Evolutionary conservation across 2,888 invertebrate genomes (phyloP), one percentile per base, ranked within the genome.

Genomic region (Tiliacea citrago): DNA sequence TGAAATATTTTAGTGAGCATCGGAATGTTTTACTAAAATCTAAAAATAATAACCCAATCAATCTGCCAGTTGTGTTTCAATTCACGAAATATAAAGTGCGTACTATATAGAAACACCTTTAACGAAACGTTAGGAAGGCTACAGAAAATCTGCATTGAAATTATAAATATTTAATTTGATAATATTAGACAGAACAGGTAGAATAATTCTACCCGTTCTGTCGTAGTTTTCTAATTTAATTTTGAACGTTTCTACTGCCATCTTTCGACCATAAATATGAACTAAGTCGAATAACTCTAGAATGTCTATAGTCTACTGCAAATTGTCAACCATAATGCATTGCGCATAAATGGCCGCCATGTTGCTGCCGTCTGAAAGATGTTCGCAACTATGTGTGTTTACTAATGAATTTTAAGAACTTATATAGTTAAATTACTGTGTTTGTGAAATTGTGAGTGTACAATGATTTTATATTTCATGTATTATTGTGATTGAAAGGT

Each of bases 281-380:
- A 89, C 87, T 82, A 77, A 74, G 29, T 45, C 66, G 85, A 87
- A 87, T 86, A 87, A 81, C 84, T 94, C 94, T 95, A 92, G 88
- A 91, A 89, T 93, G 91, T 96, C 95, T 96, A 94, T 95, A 92
- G 93, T 94, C 93, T 93, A 93, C 93, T 94, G 94, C 95, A 94
- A 96, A 96, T 95, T 96, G 96, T 96, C 96, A 96, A 96, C 95
- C 96, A 94, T 95, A 96, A 94, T 96, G 96, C 96, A 96, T 96
- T 96, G 96, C 96, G 96, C 96, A 96, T 96, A 96, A 95, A 96
- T 96, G 96, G 96, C 96, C 96, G 96, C 96, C 96, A 96, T 96
- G 96, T 96, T 96, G 96, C 96, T 96, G 95, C 96, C 95, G 96
- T 96, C 96, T 96, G 96, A 95, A 95, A 95, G 96, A 96, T 96